These are phyloP conservation scores for Hydraecia micacea DNA, from an alignment of 2,888 invertebrate genomes.

Conservation along the genomic window DNA sequence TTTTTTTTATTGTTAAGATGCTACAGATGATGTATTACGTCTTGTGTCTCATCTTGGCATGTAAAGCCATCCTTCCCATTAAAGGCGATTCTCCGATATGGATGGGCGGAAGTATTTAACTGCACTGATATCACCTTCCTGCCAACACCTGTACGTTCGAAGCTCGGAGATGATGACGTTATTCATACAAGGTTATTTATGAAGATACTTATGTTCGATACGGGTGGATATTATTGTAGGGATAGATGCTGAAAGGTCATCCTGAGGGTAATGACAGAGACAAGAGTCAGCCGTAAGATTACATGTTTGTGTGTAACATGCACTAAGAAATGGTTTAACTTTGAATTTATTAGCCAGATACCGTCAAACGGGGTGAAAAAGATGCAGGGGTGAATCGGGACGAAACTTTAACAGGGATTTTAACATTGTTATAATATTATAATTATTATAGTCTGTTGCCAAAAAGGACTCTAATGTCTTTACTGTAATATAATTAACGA, in stretches of 20 bases:
- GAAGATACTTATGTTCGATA: neutral
- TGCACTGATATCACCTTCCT: neutral
- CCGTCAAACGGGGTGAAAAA: too few species aligned
- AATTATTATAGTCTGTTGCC: too few species aligned
- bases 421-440: too few species aligned
- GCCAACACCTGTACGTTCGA: neutral
- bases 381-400: too few species aligned
- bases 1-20: neutral
- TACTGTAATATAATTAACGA: too few species aligned
- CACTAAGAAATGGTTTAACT: too few species aligned
- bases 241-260: too few species aligned
- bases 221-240: neutral
- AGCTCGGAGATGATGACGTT: neutral
- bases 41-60: neutral
- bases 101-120: conserved; percentile 22
- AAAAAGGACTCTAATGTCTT: too few species aligned
- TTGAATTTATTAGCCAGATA: neutral
- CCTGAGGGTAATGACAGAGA: too few species aligned
- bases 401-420: too few species aligned
- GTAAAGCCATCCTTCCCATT: neutral
- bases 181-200: neutral
- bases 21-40: neutral
- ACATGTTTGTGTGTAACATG: too few species aligned
- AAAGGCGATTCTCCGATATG: conserved; percentile 8
- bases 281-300: too few species aligned